Conservation (phyloP, 2,888 invertebrate species). For the Cephus rjabovi region DNA sequence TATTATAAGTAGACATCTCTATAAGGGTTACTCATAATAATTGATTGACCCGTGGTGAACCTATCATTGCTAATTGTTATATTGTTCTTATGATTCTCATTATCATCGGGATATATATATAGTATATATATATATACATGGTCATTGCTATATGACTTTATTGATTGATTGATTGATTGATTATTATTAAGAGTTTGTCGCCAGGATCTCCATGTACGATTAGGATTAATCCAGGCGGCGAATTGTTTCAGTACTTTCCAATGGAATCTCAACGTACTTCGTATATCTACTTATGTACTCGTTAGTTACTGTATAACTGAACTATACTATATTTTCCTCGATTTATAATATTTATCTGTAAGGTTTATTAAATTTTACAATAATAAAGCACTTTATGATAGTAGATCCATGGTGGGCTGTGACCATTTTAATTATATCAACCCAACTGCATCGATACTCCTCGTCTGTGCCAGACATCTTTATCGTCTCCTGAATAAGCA, state of each 20-base stretch:
- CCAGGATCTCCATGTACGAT: conserved; percentile 11
- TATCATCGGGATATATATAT: conserved; percentile 3
- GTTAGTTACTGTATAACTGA: conserved; percentile 38
- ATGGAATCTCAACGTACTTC: conserved; percentile 46
- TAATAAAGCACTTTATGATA: conserved; percentile 57
- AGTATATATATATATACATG: conserved; percentile 2
- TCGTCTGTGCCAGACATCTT: conserved; percentile 55
- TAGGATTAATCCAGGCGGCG: conserved; percentile 27
- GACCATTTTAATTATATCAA: not conserved
- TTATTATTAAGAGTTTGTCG: conserved; percentile 23
- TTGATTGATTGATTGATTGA: not conserved
- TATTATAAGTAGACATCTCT: conserved; percentile 5
- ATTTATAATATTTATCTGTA: conserved; percentile 45
- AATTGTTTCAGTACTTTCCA: conserved; percentile 46
- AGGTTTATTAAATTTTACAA: conserved; percentile 55
- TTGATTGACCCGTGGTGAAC: conserved; percentile 6
- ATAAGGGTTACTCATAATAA: not conserved
- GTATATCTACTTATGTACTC: conserved; percentile 42
- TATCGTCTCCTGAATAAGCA: conserved; percentile 45
- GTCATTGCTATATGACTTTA: not conserved
- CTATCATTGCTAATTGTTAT: conserved; percentile 7
- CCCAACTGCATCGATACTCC: conserved; percentile 55
- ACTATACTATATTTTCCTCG: conserved; percentile 43
- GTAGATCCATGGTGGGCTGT: conserved; percentile 24
- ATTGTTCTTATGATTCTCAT: conserved; percentile 9